These are phyloP conservation scores for Lepidocyrtoides sp. DNA, from an alignment of 2,888 invertebrate genomes.

Conservation along the genomic window DNA sequence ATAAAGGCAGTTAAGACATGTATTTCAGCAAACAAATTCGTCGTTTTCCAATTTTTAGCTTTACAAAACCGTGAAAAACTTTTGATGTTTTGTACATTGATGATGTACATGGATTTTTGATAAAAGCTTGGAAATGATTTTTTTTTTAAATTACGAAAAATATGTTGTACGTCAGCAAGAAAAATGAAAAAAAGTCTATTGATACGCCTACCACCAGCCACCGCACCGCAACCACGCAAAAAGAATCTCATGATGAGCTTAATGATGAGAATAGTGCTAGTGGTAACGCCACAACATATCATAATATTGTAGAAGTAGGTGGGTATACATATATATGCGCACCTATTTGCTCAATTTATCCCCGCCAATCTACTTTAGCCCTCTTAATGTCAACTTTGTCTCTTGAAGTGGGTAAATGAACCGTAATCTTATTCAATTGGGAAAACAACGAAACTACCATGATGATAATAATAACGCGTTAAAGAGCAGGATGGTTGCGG, in stretches of 20 bases:
- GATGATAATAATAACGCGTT: constrained; percentile 55
- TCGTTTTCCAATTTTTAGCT: too few relatives aligned
- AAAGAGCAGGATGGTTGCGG: constrained; percentile 26
- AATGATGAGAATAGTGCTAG: not conserved
- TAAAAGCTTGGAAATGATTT: not conserved
- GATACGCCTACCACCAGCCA: too few relatives aligned
- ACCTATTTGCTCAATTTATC: constrained; percentile 54
- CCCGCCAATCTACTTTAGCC: constrained; percentile 39
- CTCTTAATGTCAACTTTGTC: constrained; percentile 57
- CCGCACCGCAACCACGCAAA: too few relatives aligned
- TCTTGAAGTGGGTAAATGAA: constrained; percentile 73
- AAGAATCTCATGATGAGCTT: not conserved
- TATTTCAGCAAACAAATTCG: too few relatives aligned
- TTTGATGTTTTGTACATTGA: too few relatives aligned
- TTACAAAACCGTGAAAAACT: too few relatives aligned
- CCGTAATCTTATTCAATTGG: constrained; percentile 72
- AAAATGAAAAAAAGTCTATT: not conserved
- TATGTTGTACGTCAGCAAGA: not conserved
- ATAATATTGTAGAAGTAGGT: too few relatives aligned
- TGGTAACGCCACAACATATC: not conserved
- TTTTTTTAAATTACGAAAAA: not conserved
- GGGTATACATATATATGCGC: not conserved
- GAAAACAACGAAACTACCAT: constrained; percentile 54
- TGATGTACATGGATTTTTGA: too few relatives aligned
- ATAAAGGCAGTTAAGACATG: too few relatives aligned